Conservation (phyloP, 2,797 vertebrate genomes). For the Sebastes minor region DNA sequence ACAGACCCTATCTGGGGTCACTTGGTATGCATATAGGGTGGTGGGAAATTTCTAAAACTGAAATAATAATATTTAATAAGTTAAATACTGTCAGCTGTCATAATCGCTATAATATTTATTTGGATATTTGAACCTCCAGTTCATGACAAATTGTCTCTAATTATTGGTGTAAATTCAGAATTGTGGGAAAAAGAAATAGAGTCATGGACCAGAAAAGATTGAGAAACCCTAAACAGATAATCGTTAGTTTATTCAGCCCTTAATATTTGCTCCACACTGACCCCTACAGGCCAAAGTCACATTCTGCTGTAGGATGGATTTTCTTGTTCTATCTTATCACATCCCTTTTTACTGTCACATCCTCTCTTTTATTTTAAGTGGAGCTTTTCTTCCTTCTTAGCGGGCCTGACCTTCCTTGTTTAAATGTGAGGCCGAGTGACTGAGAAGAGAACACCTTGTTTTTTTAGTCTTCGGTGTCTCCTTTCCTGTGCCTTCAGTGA, state of each 20-base stretch:
- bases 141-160: neutral
- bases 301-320: constrained; percentile 5
- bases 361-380: neutral
- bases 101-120: neutral
- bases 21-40: neutral
- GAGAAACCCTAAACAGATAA: neutral
- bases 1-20: neutral
- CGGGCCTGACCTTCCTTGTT: constrained; percentile 23
- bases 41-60: constrained; percentile 4
- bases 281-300: constrained; percentile 47
- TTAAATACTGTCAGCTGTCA: neutral
- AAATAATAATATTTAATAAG: neutral
- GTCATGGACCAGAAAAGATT: neutral
- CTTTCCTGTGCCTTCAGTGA: constrained; percentile 81
- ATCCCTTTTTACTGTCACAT: neutral
- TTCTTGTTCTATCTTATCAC: neutral
- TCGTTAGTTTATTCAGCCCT: neutral
- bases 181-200: neutral
- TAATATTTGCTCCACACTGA: constrained; percentile 23
- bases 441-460: constrained; percentile 36
- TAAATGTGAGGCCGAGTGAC: constrained; percentile 29
- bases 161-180: neutral
- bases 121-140: neutral
- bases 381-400: constrained; percentile 13
- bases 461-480: constrained; percentile 56